phyloP scores from a whole-genome alignment of 2,888 invertebrate genomes.

The Volucella inanis region DNA sequence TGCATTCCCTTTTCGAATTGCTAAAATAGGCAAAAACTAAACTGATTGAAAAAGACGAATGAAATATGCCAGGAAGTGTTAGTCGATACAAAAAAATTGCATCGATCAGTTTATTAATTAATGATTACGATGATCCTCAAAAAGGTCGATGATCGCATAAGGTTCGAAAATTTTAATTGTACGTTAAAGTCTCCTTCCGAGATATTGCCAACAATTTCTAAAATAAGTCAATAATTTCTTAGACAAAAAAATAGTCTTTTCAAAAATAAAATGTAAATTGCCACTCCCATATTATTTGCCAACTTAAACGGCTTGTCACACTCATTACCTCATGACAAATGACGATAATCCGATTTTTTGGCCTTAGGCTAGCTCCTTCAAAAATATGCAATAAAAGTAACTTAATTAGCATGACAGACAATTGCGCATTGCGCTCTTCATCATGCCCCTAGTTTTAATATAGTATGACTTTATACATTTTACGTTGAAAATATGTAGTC shows the following conservation, averaged over 20 bases:
- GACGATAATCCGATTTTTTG: neutral
- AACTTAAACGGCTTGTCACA: too few species aligned
- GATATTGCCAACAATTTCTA: too few species aligned
- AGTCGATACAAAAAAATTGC: slow-evolving; percentile 37
- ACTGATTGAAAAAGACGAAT: slow-evolving; percentile 2
- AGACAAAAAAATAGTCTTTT: too few species aligned
- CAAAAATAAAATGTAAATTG: too few species aligned
- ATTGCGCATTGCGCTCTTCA: slow-evolving; percentile 57
- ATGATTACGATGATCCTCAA: slow-evolving; percentile 42
- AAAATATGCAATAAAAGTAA: slow-evolving; percentile 23
- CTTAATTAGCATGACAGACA: slow-evolving; percentile 71
- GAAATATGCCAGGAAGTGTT: slow-evolving; percentile 27
- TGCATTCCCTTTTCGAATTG: slow-evolving; percentile 58
- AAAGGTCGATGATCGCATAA: slow-evolving; percentile 59
- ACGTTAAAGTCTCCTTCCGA: slow-evolving; percentile 18
- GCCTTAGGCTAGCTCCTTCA: neutral
- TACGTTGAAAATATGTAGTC: slow-evolving; percentile 17
- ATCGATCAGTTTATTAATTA: slow-evolving; percentile 51
- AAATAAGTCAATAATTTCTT: too few species aligned
- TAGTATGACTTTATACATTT: slow-evolving; percentile 28
- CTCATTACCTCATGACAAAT: neutral
- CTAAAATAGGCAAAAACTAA: slow-evolving; percentile 35
- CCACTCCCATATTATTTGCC: too few species aligned
- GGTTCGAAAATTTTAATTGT: slow-evolving; percentile 22
- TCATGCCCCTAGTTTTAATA: slow-evolving; percentile 58